Conservation (phyloP, 2,797 vertebrate species). For the Xerus rutilus region DNA sequence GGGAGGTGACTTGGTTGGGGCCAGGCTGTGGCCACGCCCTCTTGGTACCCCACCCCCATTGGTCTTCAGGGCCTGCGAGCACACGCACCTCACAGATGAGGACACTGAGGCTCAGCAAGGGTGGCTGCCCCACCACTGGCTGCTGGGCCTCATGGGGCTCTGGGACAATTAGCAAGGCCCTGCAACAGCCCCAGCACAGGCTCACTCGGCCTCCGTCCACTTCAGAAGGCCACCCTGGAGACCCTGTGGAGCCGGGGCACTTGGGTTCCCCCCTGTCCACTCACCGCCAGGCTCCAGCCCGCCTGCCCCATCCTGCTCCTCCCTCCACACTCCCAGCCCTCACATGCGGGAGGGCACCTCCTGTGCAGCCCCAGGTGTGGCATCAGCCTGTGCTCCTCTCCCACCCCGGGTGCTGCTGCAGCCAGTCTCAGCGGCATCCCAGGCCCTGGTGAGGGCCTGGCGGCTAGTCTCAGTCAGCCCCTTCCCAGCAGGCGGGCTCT, state of each 20-base stretch:
- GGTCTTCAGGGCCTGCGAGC: not conserved
- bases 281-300: not conserved
- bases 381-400: not conserved
- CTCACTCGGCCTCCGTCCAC: not conserved
- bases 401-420: not conserved
- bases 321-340: not conserved
- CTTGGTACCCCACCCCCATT: not conserved
- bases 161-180: no score
- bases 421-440: not conserved
- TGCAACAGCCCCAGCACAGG: no score
- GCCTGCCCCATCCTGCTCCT: rapidly evolving
- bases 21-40: no score
- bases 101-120: not conserved
- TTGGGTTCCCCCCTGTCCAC: not conserved
- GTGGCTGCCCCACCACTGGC: no score
- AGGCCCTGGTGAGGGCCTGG: not conserved
- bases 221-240: not conserved
- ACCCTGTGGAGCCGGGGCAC: not conserved
- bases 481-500: not conserved
- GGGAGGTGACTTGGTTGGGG: not conserved
- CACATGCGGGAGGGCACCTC: not conserved
- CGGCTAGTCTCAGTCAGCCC: not conserved
- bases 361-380: not conserved
- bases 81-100: not conserved
- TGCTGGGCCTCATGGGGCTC: not conserved